phyloP scores from a whole-genome alignment of 2,797 vertebrate genomes.

The Etheostoma perlongum region DNA sequence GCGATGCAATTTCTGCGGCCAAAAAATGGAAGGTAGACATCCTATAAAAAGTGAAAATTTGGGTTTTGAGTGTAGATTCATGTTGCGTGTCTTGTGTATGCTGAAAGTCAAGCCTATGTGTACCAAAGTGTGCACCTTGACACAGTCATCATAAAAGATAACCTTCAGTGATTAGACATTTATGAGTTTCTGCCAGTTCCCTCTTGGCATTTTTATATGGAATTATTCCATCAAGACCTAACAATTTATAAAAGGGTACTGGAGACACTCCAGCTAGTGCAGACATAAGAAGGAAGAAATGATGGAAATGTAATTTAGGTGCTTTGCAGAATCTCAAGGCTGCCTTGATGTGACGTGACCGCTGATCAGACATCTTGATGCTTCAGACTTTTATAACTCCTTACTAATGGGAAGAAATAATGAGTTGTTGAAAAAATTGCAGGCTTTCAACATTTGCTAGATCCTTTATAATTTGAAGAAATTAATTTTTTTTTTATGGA shows the following conservation, averaged over 20 bases:
- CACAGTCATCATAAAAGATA: conserved; percentile 45
- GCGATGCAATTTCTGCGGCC: not conserved
- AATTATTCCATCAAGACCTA: conserved; percentile 44
- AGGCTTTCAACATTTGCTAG: conserved; percentile 30
- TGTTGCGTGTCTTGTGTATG: conserved; percentile 5
- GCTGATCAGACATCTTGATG: conserved; percentile 39
- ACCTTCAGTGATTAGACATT: conserved; percentile 40
- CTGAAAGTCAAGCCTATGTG: not conserved
- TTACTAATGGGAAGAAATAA: conserved; percentile 8
- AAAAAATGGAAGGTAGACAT: not conserved
- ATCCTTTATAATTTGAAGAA: conserved; percentile 34
- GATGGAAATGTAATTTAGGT: conserved; percentile 42
- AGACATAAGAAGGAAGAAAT: conserved; percentile 9
- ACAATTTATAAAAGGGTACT: conserved; percentile 47
- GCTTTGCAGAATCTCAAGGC: conserved; percentile 18
- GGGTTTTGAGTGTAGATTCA: not conserved
- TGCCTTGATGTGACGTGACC: conserved; percentile 32
- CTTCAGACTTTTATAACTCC: not conserved
- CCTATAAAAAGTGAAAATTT: conserved; percentile 15
- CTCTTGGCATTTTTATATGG: conserved; percentile 47
- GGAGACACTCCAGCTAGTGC: conserved; percentile 21
- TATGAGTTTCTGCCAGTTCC: conserved; percentile 46
- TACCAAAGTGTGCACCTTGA: not conserved
- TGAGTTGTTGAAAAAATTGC: conserved; percentile 15
- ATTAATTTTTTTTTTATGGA: not conserved